Evolutionary conservation across 2,113 vertebrate species (phyloP).

Genomic region (Pteruthius melanotis): DNA sequence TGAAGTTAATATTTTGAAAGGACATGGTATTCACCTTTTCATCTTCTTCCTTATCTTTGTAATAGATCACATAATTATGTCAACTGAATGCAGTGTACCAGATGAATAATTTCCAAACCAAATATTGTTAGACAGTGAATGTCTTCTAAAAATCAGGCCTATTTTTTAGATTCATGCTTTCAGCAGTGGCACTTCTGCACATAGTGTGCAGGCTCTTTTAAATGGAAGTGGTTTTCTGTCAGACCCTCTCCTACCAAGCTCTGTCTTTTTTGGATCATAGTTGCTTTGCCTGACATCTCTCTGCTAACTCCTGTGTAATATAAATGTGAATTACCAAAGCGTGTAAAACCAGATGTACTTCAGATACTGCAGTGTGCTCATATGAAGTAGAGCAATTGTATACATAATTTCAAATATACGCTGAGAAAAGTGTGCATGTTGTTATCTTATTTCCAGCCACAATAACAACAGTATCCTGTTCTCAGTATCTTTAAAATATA

Average conservation of each 20-base stretch:
- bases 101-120: neutral
- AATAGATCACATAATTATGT: neutral
- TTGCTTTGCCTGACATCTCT: neutral
- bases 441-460: neutral
- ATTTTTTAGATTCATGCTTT: neutral
- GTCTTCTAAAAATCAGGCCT: neutral
- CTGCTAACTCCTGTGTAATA: neutral
- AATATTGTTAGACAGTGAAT: neutral
- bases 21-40: neutral
- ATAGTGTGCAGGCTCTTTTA: neutral
- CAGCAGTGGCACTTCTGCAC: neutral
- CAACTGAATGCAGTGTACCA: neutral
- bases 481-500: neutral
- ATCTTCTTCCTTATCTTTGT: neutral
- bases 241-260: neutral
- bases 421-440: neutral
- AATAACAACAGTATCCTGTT: neutral
- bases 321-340: neutral
- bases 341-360: neutral
- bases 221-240: neutral
- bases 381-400: neutral
- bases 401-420: neutral
- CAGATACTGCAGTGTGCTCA: neutral
- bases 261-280: neutral
- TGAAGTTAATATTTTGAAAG: neutral